Base-by-base conservation (phyloP, 2,888 invertebrate species). In the Pristionchus arcanus region DNA sequence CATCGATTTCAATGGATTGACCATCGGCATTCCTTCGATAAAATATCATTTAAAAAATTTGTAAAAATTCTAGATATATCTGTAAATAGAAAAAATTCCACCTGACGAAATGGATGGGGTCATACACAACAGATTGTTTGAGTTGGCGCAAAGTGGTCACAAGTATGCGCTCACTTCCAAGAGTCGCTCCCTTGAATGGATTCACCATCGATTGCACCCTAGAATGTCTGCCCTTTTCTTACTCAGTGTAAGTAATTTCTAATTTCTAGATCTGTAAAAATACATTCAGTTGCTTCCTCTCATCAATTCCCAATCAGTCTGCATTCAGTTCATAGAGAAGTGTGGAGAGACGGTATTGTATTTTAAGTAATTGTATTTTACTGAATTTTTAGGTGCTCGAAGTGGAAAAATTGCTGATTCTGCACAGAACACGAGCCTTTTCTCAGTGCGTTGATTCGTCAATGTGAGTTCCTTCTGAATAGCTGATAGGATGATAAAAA, bases 401-500 rank as follows among this genome's bases (percentile, higher is more conserved):
- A n/a, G 49, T 49, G n/a, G 81, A 81, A 21, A 42, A 53, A 49
- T 25, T 16, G 28, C 19, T 81, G 49, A 53, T 81, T 81, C 81
- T n/a, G 16, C 81, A 81, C 28, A 31, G 81, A 81, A 81, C 81
- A n/a, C 81, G 81, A n/a, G 81, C 81, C 34, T 81, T 81, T 21
- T 81, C 81, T 0, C 49, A 49, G 49, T 81, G 81, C 49, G 81
- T 81, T 21, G 37, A 25, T 28, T 53, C 81, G 15, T 16, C 81
- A 11, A 81, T 81, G 81, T 81, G 3, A 7, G 81, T n/a, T 71
- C 11, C 16, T 66, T 66, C 28, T n/a, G 25, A 66, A 66, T 13
- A 9, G 3, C n/a, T n/a, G n/a, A 49, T 25, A 42, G 5, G 37
- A 77, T 55, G 42, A 42, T 42, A n/a, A n/a, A n/a, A n/a, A n/a